Base-by-base conservation (phyloP, 2,113 vertebrate species). In the Engystomops pustulosus region DNA sequence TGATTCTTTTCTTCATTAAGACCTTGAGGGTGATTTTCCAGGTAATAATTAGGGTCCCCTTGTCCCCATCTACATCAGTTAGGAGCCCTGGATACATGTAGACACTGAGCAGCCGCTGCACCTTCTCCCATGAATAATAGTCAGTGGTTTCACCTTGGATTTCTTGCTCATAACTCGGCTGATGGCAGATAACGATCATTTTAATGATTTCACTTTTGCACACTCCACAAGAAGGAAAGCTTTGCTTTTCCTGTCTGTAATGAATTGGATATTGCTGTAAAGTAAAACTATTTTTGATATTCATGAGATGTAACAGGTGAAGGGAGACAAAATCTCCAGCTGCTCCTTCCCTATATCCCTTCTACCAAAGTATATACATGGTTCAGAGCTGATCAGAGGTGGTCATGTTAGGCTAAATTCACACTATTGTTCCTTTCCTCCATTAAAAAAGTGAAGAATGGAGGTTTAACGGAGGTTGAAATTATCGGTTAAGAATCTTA, bases 151-250 rank as follows among this genome's bases (percentile, higher is more conserved):
- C 62, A 67, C 62, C 62, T 67, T 67, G 30, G 14, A 36, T 67
- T 67, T 67, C 62, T 67, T 67, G 62, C 62, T 67, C 62, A 36
- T 36, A 67, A 18, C 62, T 67, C 62, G 17, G 14, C 62, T 67
- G 62, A 67, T 32, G 10, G 62, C 62, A 67, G 62, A 67, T 67
- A 67, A 67, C 7, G 17, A 67, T 67, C 62, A 67, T 67, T 67
- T 30, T 18, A 34, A 67, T 67, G 62, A 67, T 67, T 67, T 67
- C 7, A 32, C 62, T 20, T 67, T 67, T 9, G 17, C 62, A 67
- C 62, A 36, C 17, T 67, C 30, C 10, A 67, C 32, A 36, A 36
- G 62, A 67, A 20, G 62, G 62, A 67, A 18, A 36, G 17, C 62
- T 34, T 67, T 67, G 62, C 62, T 67, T 67, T 67, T 67, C 30